Conservation (phyloP, 2,113 vertebrate species). For the Eulemur rufifrons region DNA sequence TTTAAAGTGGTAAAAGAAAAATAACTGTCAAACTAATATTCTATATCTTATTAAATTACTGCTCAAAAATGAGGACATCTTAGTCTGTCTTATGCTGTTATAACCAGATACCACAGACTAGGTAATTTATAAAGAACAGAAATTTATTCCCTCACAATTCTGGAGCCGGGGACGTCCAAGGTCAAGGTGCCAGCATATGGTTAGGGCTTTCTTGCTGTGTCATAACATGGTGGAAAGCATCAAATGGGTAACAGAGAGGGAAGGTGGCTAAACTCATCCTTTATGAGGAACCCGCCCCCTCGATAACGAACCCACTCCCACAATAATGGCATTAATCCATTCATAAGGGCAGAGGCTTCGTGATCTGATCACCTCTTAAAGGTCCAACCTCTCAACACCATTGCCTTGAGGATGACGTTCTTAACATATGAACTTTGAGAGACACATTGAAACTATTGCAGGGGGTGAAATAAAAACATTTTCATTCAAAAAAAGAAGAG, state of each 20-base stretch:
- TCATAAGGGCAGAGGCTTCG: neutral
- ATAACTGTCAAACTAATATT: neutral
- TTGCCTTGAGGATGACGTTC: neutral
- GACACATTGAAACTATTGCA: neutral
- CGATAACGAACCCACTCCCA: neutral
- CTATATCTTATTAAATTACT: neutral
- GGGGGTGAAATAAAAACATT: neutral
- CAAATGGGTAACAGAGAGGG: neutral
- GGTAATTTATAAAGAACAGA: neutral
- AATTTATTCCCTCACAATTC: neutral
- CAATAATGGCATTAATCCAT: neutral
- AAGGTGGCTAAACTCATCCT: neutral
- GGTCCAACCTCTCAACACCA: neutral
- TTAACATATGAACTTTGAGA: neutral
- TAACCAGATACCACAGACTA: neutral
- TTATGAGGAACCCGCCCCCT: neutral
- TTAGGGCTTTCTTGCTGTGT: neutral
- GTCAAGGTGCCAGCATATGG: neutral
- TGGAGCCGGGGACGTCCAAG: neutral
- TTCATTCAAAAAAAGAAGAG: neutral
- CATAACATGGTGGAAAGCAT: neutral
- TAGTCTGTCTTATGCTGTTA: neutral
- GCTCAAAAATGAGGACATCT: neutral
- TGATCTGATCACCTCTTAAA: neutral
- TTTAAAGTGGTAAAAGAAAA: neutral